Conservation (phyloP, 2,888 invertebrate species). For the Pheosia gnoma region DNA sequence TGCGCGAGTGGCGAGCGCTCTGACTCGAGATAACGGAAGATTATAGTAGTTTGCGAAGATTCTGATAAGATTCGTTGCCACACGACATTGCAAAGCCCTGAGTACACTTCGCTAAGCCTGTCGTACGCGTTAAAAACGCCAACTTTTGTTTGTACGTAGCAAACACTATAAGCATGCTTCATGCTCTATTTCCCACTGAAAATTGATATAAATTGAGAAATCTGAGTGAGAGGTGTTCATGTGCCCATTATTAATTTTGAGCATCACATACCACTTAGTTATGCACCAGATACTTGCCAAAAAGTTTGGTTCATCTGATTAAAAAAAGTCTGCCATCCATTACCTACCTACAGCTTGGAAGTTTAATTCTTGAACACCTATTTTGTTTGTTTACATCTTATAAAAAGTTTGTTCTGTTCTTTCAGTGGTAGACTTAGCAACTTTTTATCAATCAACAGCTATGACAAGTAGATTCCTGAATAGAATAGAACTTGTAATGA, state of each 20-base stretch:
- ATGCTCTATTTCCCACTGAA: slow-evolving; percentile 65
- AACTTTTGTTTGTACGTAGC: slow-evolving; percentile 23
- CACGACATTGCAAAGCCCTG: slow-evolving; percentile 32
- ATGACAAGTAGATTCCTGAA: not conserved
- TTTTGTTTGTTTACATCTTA: not conserved
- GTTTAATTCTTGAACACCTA: not conserved
- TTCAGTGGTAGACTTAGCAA: not conserved
- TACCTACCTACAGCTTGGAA: not conserved
- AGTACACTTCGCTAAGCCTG: slow-evolving; percentile 25
- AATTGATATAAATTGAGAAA: slow-evolving; percentile 59
- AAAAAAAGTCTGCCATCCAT: not conserved
- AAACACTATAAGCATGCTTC: slow-evolving; percentile 45
- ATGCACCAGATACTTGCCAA: slow-evolving; percentile 21
- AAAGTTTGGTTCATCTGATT: slow-evolving; percentile 1
- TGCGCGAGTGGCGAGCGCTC: slow-evolving; percentile 53
- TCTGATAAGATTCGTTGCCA: slow-evolving; percentile 70
- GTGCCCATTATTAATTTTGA: slow-evolving; percentile 41
- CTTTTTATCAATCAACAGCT: not conserved
- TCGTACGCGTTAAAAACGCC: slow-evolving; percentile 12
- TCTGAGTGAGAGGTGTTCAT: slow-evolving; percentile 60
- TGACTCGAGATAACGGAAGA: slow-evolving; percentile 74
- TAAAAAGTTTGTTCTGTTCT: not conserved
- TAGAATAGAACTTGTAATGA: not conserved
- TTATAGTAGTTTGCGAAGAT: slow-evolving; percentile 72
- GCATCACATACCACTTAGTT: slow-evolving; percentile 36